Evolutionary conservation across 2,113 vertebrate species (phyloP).

Genomic region (Syrmaticus mikado): DNA sequence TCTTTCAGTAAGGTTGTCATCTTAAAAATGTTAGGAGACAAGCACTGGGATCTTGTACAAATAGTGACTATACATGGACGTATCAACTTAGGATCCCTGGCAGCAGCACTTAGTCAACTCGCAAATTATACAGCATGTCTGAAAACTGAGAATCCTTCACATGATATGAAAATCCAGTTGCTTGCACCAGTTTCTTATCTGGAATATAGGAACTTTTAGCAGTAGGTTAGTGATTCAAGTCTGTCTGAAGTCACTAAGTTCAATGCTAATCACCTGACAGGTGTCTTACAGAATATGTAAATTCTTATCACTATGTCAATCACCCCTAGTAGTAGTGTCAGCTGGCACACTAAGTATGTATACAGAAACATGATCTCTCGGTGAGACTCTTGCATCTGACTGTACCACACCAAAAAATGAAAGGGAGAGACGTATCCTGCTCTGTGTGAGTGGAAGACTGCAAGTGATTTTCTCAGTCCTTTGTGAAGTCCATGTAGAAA

Average conservation of each 20-base stretch:
- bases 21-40: not conserved
- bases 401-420: not conserved
- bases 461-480: not conserved
- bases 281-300: conserved; percentile 12
- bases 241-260: conserved; percentile 10
- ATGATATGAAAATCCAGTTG: not conserved
- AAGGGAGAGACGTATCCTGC: not conserved
- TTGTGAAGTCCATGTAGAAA: not conserved
- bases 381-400: not conserved
- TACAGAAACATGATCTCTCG: not conserved
- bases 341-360: not conserved
- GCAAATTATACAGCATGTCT: not conserved
- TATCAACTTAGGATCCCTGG: not conserved
- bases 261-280: conserved; percentile 6
- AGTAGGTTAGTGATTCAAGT: not conserved
- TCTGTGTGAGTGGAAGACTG: not conserved
- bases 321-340: conserved; percentile 25
- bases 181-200: not conserved
- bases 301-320: not conserved
- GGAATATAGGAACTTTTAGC: not conserved
- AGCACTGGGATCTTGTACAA: not conserved
- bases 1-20: not conserved
- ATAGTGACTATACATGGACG: rapidly evolving
- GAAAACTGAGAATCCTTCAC: not conserved
- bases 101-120: not conserved